A percentile compares a stretch with the other conserved stretches of the same genome.
Evolutionary conservation across 2,797 vertebrate genomes (phyloP).

Genomic region (Aratinga solstitialis): DNA sequence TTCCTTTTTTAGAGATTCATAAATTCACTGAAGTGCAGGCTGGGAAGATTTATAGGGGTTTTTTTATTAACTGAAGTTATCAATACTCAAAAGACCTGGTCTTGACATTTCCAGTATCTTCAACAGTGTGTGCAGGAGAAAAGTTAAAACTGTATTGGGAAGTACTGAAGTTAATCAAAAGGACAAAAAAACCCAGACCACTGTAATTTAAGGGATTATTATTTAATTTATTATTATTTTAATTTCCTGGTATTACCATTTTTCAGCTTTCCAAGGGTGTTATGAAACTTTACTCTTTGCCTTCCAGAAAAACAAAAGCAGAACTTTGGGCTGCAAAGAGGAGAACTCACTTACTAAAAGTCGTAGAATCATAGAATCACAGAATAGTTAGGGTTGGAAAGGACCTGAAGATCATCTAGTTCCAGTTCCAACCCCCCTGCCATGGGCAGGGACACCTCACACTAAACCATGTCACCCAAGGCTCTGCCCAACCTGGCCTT

Average conservation of each 20-base stretch:
- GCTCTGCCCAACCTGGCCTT: too few relatives aligned
- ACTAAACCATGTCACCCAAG: too few relatives aligned
- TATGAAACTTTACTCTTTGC: not conserved
- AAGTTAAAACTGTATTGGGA: not conserved
- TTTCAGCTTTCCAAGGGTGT: not conserved
- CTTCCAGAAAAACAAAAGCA: not conserved
- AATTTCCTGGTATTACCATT: not conserved
- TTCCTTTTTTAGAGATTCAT: not conserved
- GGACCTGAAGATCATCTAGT: too few relatives aligned
- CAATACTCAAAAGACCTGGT: not conserved
- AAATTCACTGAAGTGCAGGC: not conserved
- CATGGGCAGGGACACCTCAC: too few relatives aligned
- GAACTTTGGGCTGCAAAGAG: not conserved
- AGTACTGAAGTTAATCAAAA: not conserved
- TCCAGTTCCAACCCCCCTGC: too few relatives aligned
- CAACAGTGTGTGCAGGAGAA: not conserved
- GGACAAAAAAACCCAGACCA: not conserved
- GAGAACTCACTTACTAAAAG: not conserved
- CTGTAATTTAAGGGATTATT: not conserved
- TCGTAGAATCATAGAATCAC: not conserved
- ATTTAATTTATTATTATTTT: not conserved
- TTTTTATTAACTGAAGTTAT: not conserved
- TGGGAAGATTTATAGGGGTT: not conserved
- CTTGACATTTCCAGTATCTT: not conserved
- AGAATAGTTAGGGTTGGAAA: too few relatives aligned